Conservation (phyloP, 1,140 invertebrate genomes). For the Lasaia peninsularis region DNA sequence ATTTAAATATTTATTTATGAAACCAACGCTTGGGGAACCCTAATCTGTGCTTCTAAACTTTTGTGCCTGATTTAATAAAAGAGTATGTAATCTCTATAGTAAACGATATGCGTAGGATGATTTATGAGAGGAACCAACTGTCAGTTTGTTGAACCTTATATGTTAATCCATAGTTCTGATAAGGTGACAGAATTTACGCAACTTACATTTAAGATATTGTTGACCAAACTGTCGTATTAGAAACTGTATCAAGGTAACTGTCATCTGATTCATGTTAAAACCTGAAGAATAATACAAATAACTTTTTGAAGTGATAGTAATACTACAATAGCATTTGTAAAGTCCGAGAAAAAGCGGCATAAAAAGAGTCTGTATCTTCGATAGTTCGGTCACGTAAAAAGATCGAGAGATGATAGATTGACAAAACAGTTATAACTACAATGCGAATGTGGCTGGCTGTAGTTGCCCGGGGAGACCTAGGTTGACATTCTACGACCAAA, state of each 20-base stretch:
- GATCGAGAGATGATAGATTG: too few relatives aligned
- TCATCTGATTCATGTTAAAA: too few relatives aligned
- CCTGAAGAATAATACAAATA: too few relatives aligned
- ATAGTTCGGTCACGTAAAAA: too few relatives aligned
- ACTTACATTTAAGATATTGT: constrained; percentile 25
- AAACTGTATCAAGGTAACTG: background rate
- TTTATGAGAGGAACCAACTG: constrained; percentile 51
- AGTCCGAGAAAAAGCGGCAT: too few relatives aligned
- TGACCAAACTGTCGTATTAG: constrained; percentile 5
- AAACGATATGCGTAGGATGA: constrained; percentile 44
- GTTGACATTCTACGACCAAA: too few relatives aligned
- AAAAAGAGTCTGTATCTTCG: too few relatives aligned
- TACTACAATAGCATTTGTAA: too few relatives aligned
- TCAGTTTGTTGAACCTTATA: constrained; percentile 54
- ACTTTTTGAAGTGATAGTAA: too few relatives aligned
- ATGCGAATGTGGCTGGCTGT: too few relatives aligned
- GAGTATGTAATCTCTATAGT: constrained; percentile 30
- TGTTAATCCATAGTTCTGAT: constrained; percentile 53
- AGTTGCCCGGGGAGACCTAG: too few relatives aligned
- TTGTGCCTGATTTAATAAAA: constrained; percentile 9
- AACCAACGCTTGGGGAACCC: background rate
- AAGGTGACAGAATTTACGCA: constrained; percentile 39
- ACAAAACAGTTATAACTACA: too few relatives aligned
- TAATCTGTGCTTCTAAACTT: background rate
- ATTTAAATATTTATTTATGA: background rate